Conservation (phyloP, 2,113 vertebrate species). For the Lasiurus borealis region DNA sequence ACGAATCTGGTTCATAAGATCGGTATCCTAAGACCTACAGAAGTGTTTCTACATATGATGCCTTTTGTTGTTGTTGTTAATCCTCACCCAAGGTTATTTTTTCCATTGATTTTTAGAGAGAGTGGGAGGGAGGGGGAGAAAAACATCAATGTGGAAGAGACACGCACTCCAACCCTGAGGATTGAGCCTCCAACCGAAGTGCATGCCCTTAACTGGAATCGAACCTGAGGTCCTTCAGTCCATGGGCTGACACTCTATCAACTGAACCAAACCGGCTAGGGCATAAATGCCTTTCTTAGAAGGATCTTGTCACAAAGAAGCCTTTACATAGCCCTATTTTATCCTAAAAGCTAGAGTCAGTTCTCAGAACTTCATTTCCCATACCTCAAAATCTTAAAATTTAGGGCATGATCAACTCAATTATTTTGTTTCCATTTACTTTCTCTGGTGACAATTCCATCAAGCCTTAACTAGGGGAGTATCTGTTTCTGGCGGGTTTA, state of each 20-base stretch:
- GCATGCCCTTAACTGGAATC: too few relatives aligned
- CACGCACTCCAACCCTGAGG: too few relatives aligned
- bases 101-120: too few relatives aligned
- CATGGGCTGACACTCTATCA: too few relatives aligned
- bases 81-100: too few relatives aligned
- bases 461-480: slow-evolving; percentile 14
- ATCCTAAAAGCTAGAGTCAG: not conserved
- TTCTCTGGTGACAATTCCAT: slow-evolving; percentile 35
- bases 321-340: not conserved
- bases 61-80: too few relatives aligned
- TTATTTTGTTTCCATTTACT: not conserved
- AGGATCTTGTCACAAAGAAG: not conserved
- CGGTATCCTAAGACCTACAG: not conserved
- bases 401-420: not conserved
- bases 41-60: not conserved
- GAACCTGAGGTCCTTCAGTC: too few relatives aligned
- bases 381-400: slow-evolving; percentile 21
- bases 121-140: too few relatives aligned
- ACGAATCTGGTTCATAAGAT: not conserved
- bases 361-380: not conserved
- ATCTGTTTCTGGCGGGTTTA: not conserved
- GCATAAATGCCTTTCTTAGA: not conserved
- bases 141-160: too few relatives aligned
- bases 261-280: too few relatives aligned
- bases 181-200: too few relatives aligned